Evolutionary conservation across 2,888 invertebrate species (phyloP).

Genomic region (Drosophila pseudotalamancana): DNA sequence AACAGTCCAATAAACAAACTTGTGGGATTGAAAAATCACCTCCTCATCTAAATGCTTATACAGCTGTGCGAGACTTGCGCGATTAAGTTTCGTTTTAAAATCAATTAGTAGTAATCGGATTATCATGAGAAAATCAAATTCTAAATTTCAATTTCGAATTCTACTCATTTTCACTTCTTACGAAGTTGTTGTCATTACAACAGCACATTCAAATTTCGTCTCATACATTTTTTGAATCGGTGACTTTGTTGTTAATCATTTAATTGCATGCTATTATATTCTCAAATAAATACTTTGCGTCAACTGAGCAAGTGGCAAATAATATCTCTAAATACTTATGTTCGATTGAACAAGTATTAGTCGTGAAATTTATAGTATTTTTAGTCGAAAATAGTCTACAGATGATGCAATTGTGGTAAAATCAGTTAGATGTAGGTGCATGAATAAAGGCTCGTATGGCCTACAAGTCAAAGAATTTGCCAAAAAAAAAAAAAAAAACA

Average conservation of each 20-base stretch:
- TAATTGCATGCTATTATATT: conserved; percentile 38
- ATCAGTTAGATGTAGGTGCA: conserved; percentile 59
- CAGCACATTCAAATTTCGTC: not conserved
- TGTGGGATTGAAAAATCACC: too few relatives aligned
- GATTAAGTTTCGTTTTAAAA: too few relatives aligned
- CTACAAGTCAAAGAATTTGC: conserved; percentile 45
- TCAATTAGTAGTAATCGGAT: too few relatives aligned
- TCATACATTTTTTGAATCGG: not conserved
- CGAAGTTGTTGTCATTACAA: not conserved
- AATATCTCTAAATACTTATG: not conserved
- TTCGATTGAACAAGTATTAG: conserved; percentile 24
- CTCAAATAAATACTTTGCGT: conserved; percentile 25
- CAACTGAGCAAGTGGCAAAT: too few relatives aligned
- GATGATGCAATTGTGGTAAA: conserved; percentile 19
- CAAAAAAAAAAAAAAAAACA: conserved; percentile 28
- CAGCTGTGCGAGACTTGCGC: too few relatives aligned
- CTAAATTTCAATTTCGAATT: too few relatives aligned
- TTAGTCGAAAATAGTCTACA: conserved; percentile 20
- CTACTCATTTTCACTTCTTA: too few relatives aligned
- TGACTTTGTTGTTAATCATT: conserved; percentile 11
- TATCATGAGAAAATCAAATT: too few relatives aligned
- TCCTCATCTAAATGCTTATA: too few relatives aligned
- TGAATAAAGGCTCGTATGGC: conserved; percentile 38
- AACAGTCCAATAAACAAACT: too few relatives aligned
- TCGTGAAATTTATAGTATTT: conserved; percentile 45